Percentiles rank a stretch among this genome's conserved stretches.
Conservation (phyloP, 2,888 invertebrate species). For the Latrodectus hesperus region DNA sequence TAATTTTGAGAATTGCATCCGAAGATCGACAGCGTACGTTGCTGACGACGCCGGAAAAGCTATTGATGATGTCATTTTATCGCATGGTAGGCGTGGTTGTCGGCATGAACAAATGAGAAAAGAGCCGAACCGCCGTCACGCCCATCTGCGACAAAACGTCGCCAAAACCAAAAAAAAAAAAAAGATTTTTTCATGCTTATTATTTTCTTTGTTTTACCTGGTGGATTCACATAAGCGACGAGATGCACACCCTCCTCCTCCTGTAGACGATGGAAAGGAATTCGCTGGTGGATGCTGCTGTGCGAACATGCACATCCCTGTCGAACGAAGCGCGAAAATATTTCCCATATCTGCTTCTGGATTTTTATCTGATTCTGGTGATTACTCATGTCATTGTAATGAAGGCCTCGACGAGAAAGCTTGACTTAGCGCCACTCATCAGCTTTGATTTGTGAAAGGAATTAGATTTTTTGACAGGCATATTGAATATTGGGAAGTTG, state of each 20-base stretch:
- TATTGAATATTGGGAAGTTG: too few species aligned
- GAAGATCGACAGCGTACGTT: neutral
- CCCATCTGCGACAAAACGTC: conserved; percentile 48
- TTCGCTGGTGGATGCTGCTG: too few species aligned
- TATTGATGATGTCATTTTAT: conserved; percentile 57
- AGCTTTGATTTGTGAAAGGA: too few species aligned
- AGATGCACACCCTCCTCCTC: neutral
- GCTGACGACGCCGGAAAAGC: conserved; percentile 36
- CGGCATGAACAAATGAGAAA: conserved; percentile 58
- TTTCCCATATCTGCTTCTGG: neutral
- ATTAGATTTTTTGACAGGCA: too few species aligned
- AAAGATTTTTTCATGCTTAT: conserved; percentile 5
- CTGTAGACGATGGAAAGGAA: too few species aligned
- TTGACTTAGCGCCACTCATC: too few species aligned
- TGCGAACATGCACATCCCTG: neutral
- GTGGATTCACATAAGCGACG: neutral
- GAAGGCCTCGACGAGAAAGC: too few species aligned
- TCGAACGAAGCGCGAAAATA: conserved; percentile 2
- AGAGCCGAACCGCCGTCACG: conserved; percentile 55
- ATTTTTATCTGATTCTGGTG: too few species aligned
- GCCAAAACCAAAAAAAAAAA: conserved; percentile 28
- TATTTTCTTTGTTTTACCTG: conserved; percentile 15
- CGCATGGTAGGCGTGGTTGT: conserved; percentile 36
- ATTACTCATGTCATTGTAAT: too few species aligned
- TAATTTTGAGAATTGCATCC: neutral